These are phyloP conservation scores for Heterotilapia buettikoferi DNA, from an alignment of 2,113 vertebrate genomes.

Conservation along the genomic window DNA sequence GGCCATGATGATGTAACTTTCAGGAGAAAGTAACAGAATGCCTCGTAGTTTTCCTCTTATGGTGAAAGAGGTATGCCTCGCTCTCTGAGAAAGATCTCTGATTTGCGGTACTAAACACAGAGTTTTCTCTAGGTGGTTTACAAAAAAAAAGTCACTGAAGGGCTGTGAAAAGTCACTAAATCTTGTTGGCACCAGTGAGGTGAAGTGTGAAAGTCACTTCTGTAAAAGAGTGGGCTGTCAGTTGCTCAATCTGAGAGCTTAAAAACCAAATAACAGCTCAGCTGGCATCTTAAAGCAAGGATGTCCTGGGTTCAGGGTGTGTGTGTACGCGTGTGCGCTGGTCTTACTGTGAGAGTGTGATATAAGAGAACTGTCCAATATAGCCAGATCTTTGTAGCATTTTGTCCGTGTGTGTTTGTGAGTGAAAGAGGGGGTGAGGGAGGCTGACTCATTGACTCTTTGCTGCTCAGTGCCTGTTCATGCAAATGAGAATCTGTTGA, in stretches of 20 bases:
- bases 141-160: not conserved
- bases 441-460: slow-evolving; percentile 58
- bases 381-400: not conserved
- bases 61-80: not conserved
- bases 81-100: not conserved
- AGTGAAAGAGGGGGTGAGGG: not conserved
- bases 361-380: not conserved
- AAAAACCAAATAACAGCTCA: not conserved
- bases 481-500: slow-evolving; percentile 61
- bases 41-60: not conserved
- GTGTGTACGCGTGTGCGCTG: not conserved
- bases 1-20: not conserved
- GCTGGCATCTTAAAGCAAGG: not conserved
- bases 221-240: not conserved
- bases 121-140: not conserved
- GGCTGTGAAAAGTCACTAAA: not conserved
- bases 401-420: not conserved
- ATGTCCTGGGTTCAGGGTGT: not conserved
- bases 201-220: not conserved
- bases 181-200: not conserved
- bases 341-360: not conserved
- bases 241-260: not conserved
- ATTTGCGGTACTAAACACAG: not conserved
- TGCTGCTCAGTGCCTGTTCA: slow-evolving; percentile 37
- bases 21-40: not conserved